phyloP scores from a whole-genome alignment of 2,797 vertebrate genomes.

The Leucoraja ocellata region DNA sequence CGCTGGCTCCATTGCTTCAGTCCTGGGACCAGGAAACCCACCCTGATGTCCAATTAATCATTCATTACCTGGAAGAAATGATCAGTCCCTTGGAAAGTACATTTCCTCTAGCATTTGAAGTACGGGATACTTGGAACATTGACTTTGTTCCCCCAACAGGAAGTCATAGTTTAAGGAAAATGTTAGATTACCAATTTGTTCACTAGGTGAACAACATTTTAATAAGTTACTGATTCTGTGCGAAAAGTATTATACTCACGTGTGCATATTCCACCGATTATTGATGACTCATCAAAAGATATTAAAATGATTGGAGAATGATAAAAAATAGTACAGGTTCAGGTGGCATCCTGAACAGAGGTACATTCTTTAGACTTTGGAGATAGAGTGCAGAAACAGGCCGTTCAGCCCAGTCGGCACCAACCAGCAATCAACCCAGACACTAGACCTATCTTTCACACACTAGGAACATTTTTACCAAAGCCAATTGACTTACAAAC shows the following conservation, averaged over 20 bases:
- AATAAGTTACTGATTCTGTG: not conserved
- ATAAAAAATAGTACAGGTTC: slow-evolving; percentile 21
- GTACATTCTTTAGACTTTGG: not conserved
- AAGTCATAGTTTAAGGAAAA: slow-evolving; percentile 2
- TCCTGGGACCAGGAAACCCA: not conserved
- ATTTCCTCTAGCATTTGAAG: slow-evolving; percentile 26
- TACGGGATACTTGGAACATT: slow-evolving; percentile 1
- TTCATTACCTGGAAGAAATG: slow-evolving; percentile 7
- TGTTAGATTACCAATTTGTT: not conserved
- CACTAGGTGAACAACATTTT: not conserved
- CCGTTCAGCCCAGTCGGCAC: too few species aligned
- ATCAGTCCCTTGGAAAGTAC: slow-evolving; percentile 14
- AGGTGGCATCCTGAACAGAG: not conserved
- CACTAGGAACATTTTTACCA: too few species aligned
- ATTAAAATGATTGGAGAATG: not conserved
- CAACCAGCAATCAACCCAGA: too few species aligned
- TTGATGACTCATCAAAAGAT: not conserved
- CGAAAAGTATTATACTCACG: not conserved
- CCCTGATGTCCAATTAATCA: slow-evolving; percentile 6
- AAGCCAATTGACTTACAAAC: too few species aligned
- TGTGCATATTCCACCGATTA: not conserved
- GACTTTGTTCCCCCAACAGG: slow-evolving; percentile 31
- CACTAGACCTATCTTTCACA: too few species aligned
- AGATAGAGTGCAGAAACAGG: too few species aligned
- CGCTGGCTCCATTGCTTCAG: slow-evolving; percentile 5